phyloP scores from a whole-genome alignment of 2,797 vertebrate genomes.

The Hybognathus amarus region DNA sequence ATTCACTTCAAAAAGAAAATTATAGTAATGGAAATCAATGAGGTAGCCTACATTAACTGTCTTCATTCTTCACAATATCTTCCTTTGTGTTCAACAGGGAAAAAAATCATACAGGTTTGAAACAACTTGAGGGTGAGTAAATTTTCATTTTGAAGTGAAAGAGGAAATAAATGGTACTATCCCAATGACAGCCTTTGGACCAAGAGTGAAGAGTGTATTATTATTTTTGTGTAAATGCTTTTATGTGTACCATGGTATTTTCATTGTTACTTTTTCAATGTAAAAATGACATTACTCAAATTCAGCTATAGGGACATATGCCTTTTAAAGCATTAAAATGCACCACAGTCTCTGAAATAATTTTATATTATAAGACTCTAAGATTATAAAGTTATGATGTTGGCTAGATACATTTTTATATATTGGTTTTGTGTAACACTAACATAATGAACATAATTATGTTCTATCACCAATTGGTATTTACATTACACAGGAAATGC shows the following conservation, averaged over 20 bases:
- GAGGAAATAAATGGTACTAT: no score
- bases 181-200: no score
- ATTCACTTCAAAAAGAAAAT: no score
- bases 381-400: not conserved
- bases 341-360: not conserved
- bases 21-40: no score
- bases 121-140: no score
- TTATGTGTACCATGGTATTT: not conserved
- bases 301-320: not conserved
- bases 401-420: not conserved
- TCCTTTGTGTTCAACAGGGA: no score
- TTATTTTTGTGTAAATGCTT: not conserved
- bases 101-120: no score
- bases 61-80: no score
- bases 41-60: no score
- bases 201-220: no score
- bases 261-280: not conserved
- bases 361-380: not conserved
- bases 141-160: no score
- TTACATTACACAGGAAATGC: conserved; percentile 11
- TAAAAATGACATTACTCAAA: no score
- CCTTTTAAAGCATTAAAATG: not conserved
- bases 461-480: not conserved
- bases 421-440: not conserved
- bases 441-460: not conserved